Base-by-base conservation (phyloP, 2,113 vertebrate species). In the Colaptes auratus region DNA sequence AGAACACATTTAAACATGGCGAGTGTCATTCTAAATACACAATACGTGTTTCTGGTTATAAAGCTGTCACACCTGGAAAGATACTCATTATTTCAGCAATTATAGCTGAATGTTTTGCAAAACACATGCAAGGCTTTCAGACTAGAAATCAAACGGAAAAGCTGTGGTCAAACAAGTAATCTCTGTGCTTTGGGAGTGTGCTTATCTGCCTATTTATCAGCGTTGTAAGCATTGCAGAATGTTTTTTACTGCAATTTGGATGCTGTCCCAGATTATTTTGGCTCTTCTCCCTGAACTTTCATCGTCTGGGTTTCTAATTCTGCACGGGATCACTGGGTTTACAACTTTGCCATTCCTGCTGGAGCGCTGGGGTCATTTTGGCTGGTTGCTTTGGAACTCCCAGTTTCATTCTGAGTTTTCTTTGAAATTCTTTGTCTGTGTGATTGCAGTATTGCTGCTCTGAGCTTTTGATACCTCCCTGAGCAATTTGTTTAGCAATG, bases 221-320 rank as follows among this genome's bases (percentile, higher is more conserved):
- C 88, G 88, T 23, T 74, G 53, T 66, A 96, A 89, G 66, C 84
- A 88, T 61, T 92, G 69, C 73, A 88, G 76, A 88, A 95, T 88
- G 85, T 79, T 95, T 96, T 89, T 50, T 85, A 86, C 77, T 70
- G 66, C 76, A 89, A 64, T 93, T 96, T 96, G 91, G 91, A 84
- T 28, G 7, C 24, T 28, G 36, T 82, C 86, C 86, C 90, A 88
- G 64, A 56, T 93, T 94, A 79, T 67, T 95, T 95, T 90, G 84
- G 66, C 88, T 88, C 75, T 80, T 74, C 46, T 93, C 79, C 71
- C 59, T 84, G 31, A 89, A 60, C 65, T 96, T 93, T 93, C 67
- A 88, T 94, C 89, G 92, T 79, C 77, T 85, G 75, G 72, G 58
- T 96, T 96, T 97, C 75, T 95, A 89, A 90, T 94, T 95, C 61